Evolutionary conservation across 2,113 vertebrate genomes (phyloP).

Genomic region (Loxodonta africana): DNA sequence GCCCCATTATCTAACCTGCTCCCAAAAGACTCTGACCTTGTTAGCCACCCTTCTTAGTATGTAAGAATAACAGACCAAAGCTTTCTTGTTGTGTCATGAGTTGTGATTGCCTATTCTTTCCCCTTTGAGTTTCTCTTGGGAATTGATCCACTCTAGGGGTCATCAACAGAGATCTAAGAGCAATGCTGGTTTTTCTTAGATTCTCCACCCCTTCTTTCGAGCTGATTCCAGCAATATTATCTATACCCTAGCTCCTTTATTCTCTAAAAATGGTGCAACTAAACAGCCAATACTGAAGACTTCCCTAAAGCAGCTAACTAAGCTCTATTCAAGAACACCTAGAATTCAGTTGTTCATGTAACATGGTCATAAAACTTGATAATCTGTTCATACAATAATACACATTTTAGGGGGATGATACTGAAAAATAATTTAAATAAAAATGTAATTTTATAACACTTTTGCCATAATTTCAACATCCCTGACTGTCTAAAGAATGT

Average conservation of each 20-base stretch:
- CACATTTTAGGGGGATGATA: neutral
- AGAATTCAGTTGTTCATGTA: slow-evolving; percentile 53
- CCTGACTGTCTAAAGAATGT: slow-evolving; percentile 2
- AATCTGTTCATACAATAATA: neutral
- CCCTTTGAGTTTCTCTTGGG: neutral
- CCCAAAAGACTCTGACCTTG: neutral
- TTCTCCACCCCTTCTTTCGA: neutral
- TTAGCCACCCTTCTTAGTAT: neutral
- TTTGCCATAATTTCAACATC: slow-evolving; percentile 34
- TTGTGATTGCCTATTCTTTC: neutral
- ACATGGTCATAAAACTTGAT: slow-evolving; percentile 24
- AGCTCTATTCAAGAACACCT: neutral
- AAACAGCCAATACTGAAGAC: neutral
- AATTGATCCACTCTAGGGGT: neutral
- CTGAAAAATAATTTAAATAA: slow-evolving; percentile 34
- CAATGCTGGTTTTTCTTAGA: neutral
- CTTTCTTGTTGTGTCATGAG: neutral
- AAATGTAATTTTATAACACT: neutral
- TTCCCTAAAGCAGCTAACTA: neutral
- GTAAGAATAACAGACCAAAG: neutral
- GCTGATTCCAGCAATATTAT: slow-evolving; percentile 4
- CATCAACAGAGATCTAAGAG: neutral
- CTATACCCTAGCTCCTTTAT: neutral
- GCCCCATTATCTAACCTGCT: neutral
- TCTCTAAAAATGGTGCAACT: neutral